Percentiles rank a stretch among this genome's conserved stretches.
These are phyloP conservation scores for Andrena trimmerana DNA, from an alignment of 2,888 invertebrate genomes.

Conservation along the genomic window DNA sequence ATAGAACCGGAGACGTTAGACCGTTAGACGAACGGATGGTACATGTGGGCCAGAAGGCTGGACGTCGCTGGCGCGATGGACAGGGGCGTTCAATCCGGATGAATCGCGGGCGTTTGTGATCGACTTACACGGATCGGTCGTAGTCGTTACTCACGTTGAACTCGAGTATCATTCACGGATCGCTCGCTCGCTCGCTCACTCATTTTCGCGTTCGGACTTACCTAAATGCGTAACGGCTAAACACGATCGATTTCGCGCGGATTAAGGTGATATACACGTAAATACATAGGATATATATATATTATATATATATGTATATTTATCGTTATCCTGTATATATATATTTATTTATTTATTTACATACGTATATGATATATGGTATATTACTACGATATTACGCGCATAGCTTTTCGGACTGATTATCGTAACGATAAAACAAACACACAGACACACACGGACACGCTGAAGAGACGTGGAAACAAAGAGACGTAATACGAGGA, in stretches of 20 bases:
- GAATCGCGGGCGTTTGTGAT: slow-evolving; percentile 1
- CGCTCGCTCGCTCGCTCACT: slow-evolving; percentile 72
- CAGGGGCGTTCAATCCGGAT: slow-evolving; percentile 44
- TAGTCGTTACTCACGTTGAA: slow-evolving; percentile 14
- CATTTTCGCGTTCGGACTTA: slow-evolving; percentile 70
- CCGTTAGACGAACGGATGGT: slow-evolving; percentile 11
- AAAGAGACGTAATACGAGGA: slow-evolving; percentile 25
- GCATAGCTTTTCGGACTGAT: slow-evolving; percentile 84
- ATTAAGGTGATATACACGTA: slow-evolving; percentile 75
- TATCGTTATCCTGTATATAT: slow-evolving; percentile 70
- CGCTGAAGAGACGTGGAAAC: neutral
- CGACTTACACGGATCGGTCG: neutral
- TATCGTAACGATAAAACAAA: slow-evolving; percentile 77
- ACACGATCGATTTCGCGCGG: slow-evolving; percentile 74
- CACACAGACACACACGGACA: slow-evolving; percentile 4
- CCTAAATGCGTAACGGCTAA: slow-evolving; percentile 74
- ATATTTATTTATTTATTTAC: slow-evolving; percentile 68
- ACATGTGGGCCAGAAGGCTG: slow-evolving; percentile 14
- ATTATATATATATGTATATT: slow-evolving; percentile 66
- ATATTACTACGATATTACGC: slow-evolving; percentile 77
- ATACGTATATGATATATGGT: slow-evolving; percentile 72
- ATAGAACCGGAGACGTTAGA: slow-evolving; percentile 17
- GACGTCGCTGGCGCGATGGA: slow-evolving; percentile 9
- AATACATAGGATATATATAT: slow-evolving; percentile 67
- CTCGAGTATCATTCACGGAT: slow-evolving; percentile 46